phyloP scores from a whole-genome alignment of 2,797 vertebrate species.

The Gorsachius magnificus region DNA sequence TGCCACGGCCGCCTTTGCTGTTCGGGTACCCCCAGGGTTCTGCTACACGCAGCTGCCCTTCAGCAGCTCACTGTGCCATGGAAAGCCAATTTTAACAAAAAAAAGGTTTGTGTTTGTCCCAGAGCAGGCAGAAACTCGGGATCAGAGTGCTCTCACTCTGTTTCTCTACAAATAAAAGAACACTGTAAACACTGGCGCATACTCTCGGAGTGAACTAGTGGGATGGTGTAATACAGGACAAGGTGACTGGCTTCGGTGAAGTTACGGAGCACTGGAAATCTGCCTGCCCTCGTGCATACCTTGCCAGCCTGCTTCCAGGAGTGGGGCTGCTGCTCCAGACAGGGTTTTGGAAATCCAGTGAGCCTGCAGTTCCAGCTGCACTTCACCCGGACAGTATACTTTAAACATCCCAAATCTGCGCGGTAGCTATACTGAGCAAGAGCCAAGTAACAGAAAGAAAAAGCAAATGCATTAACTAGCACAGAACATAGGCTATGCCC shows the following conservation, averaged over 20 bases:
- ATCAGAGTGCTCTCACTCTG: not conserved
- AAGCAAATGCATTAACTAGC: not conserved
- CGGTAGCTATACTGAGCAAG: not conserved
- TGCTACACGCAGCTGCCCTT: accelerated
- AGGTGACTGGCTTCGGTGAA: accelerated
- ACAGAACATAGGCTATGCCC: not conserved
- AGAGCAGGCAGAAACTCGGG: accelerated
- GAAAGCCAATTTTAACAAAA: not conserved
- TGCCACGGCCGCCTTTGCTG: accelerated
- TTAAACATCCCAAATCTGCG: not conserved
- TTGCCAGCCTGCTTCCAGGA: not conserved
- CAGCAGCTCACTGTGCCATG: accelerated
- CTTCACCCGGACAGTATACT: not conserved
- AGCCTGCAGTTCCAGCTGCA: not conserved
- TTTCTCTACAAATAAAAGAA: not conserved
- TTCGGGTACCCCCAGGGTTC: not conserved
- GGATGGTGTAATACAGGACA: not conserved
- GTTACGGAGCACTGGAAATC: not conserved
- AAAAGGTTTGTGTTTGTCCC: not conserved
- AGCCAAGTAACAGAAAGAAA: constrained; percentile 1
- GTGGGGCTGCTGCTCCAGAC: not conserved
- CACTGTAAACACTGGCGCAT: accelerated
- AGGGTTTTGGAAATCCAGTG: not conserved
- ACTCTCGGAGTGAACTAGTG: not conserved
- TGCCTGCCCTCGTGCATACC: no score